Evolutionary conservation across 2,113 vertebrate species (phyloP).

Genomic region (Lagopus leucura): DNA sequence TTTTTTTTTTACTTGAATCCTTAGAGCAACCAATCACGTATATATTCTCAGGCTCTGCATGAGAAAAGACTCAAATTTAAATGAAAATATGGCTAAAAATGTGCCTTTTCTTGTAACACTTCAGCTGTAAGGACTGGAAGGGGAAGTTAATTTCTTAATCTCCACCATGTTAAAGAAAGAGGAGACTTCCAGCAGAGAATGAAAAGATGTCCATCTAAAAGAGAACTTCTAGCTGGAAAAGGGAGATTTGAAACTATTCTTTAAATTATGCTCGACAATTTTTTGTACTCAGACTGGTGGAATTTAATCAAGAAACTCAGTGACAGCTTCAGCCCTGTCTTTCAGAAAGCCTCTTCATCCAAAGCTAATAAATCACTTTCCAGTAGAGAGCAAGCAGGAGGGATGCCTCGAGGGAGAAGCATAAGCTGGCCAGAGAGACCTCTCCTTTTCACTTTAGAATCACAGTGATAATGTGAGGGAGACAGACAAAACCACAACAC

Average conservation of each 20-base stretch:
- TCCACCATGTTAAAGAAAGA: background rate
- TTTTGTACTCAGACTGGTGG: background rate
- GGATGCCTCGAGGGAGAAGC: background rate
- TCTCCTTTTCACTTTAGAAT: background rate
- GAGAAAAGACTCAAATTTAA: background rate
- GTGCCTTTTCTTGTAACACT: background rate
- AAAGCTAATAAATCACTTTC: background rate
- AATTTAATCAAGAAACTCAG: background rate
- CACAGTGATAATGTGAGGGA: background rate
- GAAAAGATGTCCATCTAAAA: background rate
- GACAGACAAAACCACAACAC: fast-evolving
- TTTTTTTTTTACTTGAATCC: background rate
- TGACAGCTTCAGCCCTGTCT: background rate
- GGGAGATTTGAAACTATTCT: background rate
- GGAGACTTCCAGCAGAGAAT: background rate
- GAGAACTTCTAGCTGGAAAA: background rate
- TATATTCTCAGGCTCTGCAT: background rate
- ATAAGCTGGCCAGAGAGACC: background rate
- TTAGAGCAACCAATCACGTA: background rate
- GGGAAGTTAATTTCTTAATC: background rate
- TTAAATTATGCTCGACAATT: background rate
- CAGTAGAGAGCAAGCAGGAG: background rate
- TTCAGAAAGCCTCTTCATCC: background rate
- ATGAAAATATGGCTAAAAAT: background rate
- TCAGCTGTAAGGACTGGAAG: background rate